Evolutionary conservation across 2,113 vertebrate species (phyloP).

Genomic region (Tympanuchus pallidicinctus): DNA sequence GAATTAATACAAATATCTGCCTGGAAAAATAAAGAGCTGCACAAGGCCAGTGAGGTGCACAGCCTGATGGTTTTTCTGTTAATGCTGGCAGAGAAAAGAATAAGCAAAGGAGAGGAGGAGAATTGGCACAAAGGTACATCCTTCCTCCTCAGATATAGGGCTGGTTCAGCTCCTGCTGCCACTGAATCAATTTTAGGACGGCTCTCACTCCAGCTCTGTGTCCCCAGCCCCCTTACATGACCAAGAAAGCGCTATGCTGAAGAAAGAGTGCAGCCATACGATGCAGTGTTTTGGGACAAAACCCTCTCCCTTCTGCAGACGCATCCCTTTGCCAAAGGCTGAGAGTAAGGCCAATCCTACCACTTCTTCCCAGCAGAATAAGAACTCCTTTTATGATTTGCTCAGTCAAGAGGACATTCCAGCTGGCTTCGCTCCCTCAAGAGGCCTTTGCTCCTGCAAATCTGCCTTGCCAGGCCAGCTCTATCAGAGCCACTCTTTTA

Average conservation of each 20-base stretch:
- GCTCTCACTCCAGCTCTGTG: background rate
- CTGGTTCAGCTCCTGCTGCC: background rate
- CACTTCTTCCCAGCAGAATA: slow-evolving; percentile 57
- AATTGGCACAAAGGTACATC: background rate
- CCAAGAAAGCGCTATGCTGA: background rate
- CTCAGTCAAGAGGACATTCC: slow-evolving; percentile 53
- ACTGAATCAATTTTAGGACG: background rate
- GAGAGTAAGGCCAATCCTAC: slow-evolving; percentile 17
- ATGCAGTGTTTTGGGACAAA: background rate
- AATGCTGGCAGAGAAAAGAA: background rate
- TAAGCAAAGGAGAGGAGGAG: background rate
- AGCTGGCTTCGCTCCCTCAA: slow-evolving; percentile 15
- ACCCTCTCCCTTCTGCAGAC: background rate
- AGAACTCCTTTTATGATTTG: slow-evolving; percentile 29
- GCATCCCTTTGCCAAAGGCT: background rate
- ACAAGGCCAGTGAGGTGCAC: background rate
- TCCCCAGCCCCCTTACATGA: background rate
- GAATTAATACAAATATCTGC: background rate
- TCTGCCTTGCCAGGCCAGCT: background rate
- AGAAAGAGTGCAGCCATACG: background rate
- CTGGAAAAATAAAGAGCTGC: background rate
- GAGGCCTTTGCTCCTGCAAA: background rate
- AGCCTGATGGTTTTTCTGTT: background rate
- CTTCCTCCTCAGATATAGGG: background rate
- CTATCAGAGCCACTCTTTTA: background rate